phyloP scores from a whole-genome alignment of 2,888 invertebrate species.

The Diadromus collaris region DNA sequence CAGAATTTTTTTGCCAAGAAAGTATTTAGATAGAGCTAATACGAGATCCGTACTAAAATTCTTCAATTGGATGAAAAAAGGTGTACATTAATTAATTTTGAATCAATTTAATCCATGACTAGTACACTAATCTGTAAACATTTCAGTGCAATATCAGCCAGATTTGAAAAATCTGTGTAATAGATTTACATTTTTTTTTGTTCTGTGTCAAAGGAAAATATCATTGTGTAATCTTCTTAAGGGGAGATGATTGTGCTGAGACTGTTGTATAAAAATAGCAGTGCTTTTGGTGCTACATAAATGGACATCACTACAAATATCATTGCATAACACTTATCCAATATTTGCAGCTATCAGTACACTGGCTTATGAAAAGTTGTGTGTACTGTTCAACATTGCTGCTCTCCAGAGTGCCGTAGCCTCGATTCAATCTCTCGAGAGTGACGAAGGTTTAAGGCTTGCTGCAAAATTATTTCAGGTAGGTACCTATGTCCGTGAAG shows the following conservation, averaged over 20 bases:
- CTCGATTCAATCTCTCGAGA: constrained; percentile 91
- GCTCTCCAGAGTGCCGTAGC: constrained; percentile 96
- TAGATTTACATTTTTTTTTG: neutral
- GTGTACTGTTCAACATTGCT: constrained; percentile 97
- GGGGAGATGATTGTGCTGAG: too few relatives aligned
- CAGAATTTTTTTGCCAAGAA: neutral
- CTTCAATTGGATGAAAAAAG: too few relatives aligned
- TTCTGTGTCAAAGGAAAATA: neutral
- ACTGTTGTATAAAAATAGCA: too few relatives aligned
- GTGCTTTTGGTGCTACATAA: neutral
- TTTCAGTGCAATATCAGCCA: too few relatives aligned
- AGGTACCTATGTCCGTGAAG: constrained; percentile 50
- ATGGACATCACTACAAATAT: neutral
- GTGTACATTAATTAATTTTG: too few relatives aligned
- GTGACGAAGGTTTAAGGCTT: constrained; percentile 95
- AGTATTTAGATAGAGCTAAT: neutral
- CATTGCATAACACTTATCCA: neutral
- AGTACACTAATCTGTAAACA: too few relatives aligned
- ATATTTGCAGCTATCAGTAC: constrained; percentile 89
- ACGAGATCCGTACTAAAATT: too few relatives aligned
- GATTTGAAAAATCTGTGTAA: too few relatives aligned
- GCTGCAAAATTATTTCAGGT: constrained; percentile 96
- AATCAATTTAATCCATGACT: too few relatives aligned
- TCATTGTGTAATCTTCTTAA: too few relatives aligned
- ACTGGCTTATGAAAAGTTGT: constrained; percentile 95